phyloP scores from a whole-genome alignment of 1,140 invertebrate species.

The Zaprionus vittiger region DNA sequence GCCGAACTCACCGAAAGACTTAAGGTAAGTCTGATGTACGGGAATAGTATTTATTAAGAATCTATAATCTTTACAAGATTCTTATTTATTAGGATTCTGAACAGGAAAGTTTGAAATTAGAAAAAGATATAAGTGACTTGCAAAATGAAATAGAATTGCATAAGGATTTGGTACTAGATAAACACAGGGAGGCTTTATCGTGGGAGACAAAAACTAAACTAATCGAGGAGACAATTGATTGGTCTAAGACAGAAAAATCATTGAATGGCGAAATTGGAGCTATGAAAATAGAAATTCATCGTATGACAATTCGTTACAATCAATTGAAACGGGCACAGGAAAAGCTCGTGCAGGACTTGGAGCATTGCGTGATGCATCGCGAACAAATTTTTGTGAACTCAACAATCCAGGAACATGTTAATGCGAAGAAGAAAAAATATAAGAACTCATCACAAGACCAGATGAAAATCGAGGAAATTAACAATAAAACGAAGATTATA shows the following conservation, averaged over 20 bases:
- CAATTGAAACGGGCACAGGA: constrained; percentile 90
- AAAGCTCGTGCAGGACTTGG: constrained; percentile 90
- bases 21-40: constrained; percentile 79
- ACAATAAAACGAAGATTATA: constrained; percentile 86
- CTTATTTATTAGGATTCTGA: constrained; percentile 86
- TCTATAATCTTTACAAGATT: constrained; percentile 45
- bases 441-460: constrained; percentile 52
- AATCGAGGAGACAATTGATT: constrained; percentile 88
- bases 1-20: constrained; percentile 85
- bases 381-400: constrained; percentile 88
- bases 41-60: background rate
- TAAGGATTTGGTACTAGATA: constrained; percentile 87
- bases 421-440: constrained; percentile 72
- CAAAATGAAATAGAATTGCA: constrained; percentile 88
- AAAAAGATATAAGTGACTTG: constrained; percentile 88
- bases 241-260: constrained; percentile 86
- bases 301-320: constrained; percentile 90
- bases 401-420: constrained; percentile 86
- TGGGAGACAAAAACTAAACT: constrained; percentile 92
- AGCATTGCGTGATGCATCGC: constrained; percentile 89
- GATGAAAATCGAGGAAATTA: constrained; percentile 86
- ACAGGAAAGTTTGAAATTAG: constrained; percentile 87
- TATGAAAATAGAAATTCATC: constrained; percentile 92
- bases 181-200: constrained; percentile 89
- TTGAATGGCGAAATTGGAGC: constrained; percentile 88